A percentile compares a stretch with the other conserved stretches of the same genome.
phyloP scores from a whole-genome alignment of 1,140 invertebrate species.

The Drosophila insularis region DNA sequence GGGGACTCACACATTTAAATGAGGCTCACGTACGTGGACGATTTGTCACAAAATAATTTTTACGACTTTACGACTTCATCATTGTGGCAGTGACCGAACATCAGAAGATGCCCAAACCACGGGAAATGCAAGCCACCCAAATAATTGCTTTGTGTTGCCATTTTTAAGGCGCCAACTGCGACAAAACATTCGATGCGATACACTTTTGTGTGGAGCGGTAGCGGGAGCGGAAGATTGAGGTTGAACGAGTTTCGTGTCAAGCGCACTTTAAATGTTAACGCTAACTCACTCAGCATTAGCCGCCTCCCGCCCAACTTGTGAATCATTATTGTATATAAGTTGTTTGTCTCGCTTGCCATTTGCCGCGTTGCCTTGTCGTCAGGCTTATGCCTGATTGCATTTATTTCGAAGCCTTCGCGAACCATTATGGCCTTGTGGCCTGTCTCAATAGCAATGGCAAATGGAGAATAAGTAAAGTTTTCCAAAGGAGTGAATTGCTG shows the following conservation, averaged over 20 bases:
- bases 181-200: conserved; percentile 53
- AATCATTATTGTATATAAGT: conserved; percentile 43
- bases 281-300: conserved; percentile 44
- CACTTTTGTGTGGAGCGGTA: conserved; percentile 43
- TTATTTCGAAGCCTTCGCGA: conserved; percentile 46
- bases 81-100: conserved; percentile 50
- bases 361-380: background rate
- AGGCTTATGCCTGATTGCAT: conserved; percentile 54
- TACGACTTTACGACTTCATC: conserved; percentile 81
- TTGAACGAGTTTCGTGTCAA: conserved; percentile 41
- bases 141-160: conserved; percentile 54
- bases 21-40: conserved; percentile 80
- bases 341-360: conserved; percentile 40
- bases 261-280: conserved; percentile 49
- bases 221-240: conserved; percentile 26
- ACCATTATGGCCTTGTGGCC: conserved; percentile 41
- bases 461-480: conserved; percentile 30
- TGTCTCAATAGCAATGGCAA: conserved; percentile 51
- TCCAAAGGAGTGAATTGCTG: conserved; percentile 30
- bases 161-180: conserved; percentile 42
- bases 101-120: conserved; percentile 21
- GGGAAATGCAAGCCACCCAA: conserved; percentile 9
- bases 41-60: conserved; percentile 83
- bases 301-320: conserved; percentile 17
- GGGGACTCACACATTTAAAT: conserved; percentile 79